Percentiles rank a stretch among this genome's conserved stretches.
phyloP scores from a whole-genome alignment of 2,888 invertebrate genomes.

The Drosophila multiciliata region DNA sequence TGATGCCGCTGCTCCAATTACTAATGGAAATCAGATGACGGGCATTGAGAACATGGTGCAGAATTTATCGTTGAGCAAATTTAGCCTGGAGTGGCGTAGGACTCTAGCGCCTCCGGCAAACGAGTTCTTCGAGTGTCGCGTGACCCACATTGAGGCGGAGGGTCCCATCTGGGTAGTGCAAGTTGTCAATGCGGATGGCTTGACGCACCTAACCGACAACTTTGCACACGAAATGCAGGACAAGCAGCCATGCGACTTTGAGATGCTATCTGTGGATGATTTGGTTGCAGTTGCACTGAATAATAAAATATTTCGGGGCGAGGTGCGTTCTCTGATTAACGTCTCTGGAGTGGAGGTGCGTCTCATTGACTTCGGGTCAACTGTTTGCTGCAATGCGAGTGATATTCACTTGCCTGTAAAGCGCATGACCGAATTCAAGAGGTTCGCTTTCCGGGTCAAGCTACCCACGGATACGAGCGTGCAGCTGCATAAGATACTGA shows the following conservation, averaged over 20 bases:
- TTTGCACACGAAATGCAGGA: conserved; percentile 14
- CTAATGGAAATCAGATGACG: not conserved
- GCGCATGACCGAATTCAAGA: conserved; percentile 30
- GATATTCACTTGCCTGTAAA: conserved; percentile 36
- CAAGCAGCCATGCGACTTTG: conserved; percentile 5
- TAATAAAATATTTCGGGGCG: conserved; percentile 33
- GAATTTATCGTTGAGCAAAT: conserved; percentile 1
- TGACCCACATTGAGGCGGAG: conserved; percentile 32
- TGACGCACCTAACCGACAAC: conserved; percentile 21
- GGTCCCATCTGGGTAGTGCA: conserved; percentile 53
- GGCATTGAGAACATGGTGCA: not conserved
- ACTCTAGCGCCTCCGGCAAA: conserved; percentile 19
- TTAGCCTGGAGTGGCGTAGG: conserved; percentile 39
- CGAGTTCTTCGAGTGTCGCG: conserved; percentile 42
- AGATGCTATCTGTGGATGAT: conserved; percentile 22
- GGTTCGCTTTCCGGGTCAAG: conserved; percentile 44
- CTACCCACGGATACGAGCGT: conserved; percentile 20
- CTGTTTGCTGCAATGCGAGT: not conserved
- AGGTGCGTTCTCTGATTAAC: conserved; percentile 20
- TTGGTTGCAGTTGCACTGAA: conserved; percentile 33
- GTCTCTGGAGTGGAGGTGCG: not conserved
- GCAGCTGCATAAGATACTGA: conserved; percentile 28
- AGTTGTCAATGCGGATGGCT: conserved; percentile 2
- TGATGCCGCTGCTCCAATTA: not conserved
- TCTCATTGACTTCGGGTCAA: conserved; percentile 52